Percentiles rank a stretch among this genome's conserved stretches.
Evolutionary conservation across 2,888 invertebrate genomes (phyloP).

Genomic region (Calliopum simillimum): DNA sequence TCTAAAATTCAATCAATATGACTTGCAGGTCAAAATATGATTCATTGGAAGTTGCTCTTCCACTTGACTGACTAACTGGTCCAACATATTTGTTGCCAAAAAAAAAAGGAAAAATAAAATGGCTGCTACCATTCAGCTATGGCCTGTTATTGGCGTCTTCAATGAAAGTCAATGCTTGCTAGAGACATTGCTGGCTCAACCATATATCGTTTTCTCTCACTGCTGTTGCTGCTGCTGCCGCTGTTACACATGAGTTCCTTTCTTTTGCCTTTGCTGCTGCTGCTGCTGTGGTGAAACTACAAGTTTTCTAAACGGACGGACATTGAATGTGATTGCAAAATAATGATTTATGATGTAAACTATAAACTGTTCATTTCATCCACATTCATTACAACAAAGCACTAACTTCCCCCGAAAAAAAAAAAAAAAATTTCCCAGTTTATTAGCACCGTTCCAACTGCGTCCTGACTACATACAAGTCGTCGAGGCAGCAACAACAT

Average conservation of each 20-base stretch:
- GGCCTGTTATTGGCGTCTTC: slow-evolving; percentile 10
- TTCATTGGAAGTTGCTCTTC: slow-evolving; percentile 44
- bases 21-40: slow-evolving; percentile 50
- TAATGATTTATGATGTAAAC: slow-evolving; percentile 54
- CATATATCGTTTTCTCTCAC: background rate
- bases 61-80: slow-evolving; percentile 39
- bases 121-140: slow-evolving; percentile 15
- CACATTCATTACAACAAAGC: slow-evolving; percentile 41
- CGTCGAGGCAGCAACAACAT: slow-evolving; percentile 9
- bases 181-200: background rate
- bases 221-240: no score
- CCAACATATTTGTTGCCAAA: slow-evolving; percentile 36
- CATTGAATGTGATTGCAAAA: slow-evolving; percentile 51
- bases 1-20: slow-evolving; percentile 51
- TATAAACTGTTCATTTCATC: slow-evolving; percentile 47
- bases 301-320: slow-evolving; percentile 4
- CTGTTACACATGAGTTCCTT: background rate
- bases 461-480: background rate
- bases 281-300: no score
- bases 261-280: background rate
- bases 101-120: no score
- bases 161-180: slow-evolving; percentile 1
- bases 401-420: background rate
- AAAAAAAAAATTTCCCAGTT: slow-evolving; percentile 3
- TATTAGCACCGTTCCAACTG: slow-evolving; percentile 20